These are phyloP conservation scores for Entelurus aequoreus DNA, from an alignment of 2,113 vertebrate genomes.

Conservation along the genomic window DNA sequence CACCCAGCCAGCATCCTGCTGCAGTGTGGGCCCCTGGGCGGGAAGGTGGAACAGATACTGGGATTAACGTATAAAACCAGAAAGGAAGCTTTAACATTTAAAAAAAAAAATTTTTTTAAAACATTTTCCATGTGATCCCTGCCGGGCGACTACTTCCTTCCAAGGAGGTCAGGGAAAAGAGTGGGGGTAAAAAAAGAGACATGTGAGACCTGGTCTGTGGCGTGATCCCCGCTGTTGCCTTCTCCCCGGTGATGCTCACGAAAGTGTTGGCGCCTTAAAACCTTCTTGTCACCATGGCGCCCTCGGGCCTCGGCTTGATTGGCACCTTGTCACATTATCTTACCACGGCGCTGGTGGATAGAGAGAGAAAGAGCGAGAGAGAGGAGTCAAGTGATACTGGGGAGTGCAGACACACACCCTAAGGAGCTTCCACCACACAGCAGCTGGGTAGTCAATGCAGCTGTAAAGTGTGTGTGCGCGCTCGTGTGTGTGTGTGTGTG, in stretches of 20 bases:
- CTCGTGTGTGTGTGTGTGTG: too few species aligned
- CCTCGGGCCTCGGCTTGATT: conserved; percentile 56
- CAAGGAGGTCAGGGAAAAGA: conserved; percentile 22
- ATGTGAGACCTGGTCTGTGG: conserved; percentile 35
- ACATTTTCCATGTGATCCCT: conserved; percentile 15
- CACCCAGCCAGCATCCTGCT: conserved; percentile 38
- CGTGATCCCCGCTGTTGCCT: conserved; percentile 55
- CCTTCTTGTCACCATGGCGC: conserved; percentile 50
- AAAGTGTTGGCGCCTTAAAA: conserved; percentile 56
- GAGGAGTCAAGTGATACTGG: conserved; percentile 45
- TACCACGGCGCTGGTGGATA: conserved; percentile 50
- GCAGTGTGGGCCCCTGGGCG: conserved; percentile 29
- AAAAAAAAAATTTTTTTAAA: not conserved
- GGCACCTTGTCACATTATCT: conserved; percentile 67
- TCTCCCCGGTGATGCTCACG: conserved; percentile 62
- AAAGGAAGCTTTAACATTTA: conserved; percentile 30
- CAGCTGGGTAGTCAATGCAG: conserved; percentile 35
- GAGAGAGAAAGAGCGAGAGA: conserved; percentile 42
- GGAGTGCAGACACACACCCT: conserved; percentile 49
- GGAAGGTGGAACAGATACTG: conserved; percentile 23
- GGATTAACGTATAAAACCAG: conserved; percentile 35
- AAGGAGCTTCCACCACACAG: conserved; percentile 43
- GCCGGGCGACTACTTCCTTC: conserved; percentile 18
- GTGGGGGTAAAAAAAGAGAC: conserved; percentile 28
- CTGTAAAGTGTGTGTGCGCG: not conserved